Conservation (phyloP, 2,888 invertebrate species). For the Eucriotettix oculatus region DNA sequence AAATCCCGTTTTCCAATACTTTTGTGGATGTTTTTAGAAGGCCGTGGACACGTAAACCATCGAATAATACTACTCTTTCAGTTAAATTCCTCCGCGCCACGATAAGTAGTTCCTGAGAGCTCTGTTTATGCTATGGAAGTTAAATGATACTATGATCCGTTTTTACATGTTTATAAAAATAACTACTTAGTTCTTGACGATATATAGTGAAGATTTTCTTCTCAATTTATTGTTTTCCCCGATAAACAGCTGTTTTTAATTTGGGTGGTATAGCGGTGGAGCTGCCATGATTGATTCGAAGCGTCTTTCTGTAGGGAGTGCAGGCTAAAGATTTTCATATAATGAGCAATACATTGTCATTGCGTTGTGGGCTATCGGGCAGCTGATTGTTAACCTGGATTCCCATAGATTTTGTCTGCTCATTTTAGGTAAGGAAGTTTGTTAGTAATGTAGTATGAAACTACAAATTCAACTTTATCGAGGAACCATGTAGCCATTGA, state of each 20-base stretch:
- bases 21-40: background rate
- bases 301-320: conserved; percentile 20
- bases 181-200: background rate
- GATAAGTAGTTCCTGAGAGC: background rate
- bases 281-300: conserved; percentile 18
- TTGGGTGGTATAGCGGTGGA: conserved; percentile 12
- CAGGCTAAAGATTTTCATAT: conserved; percentile 7
- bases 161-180: background rate
- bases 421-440: conserved; percentile 5
- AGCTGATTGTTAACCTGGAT: conserved; percentile 5
- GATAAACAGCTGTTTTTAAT: conserved; percentile 12
- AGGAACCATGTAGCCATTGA: conserved; percentile 7
- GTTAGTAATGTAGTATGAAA: too few species aligned
- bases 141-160: background rate
- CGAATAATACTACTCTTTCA: background rate
- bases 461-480: background rate
- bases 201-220: background rate
- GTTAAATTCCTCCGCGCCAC: conserved; percentile 8
- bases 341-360: conserved; percentile 4
- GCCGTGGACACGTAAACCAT: conserved; percentile 9
- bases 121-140: background rate
- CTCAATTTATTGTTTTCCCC: background rate
- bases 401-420: background rate
- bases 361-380: background rate
- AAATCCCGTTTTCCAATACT: background rate